A percentile compares a stretch with the other conserved stretches of the same genome.
These are phyloP conservation scores for Anastrepha ludens DNA, from an alignment of 1,140 invertebrate genomes.

Conservation along the genomic window DNA sequence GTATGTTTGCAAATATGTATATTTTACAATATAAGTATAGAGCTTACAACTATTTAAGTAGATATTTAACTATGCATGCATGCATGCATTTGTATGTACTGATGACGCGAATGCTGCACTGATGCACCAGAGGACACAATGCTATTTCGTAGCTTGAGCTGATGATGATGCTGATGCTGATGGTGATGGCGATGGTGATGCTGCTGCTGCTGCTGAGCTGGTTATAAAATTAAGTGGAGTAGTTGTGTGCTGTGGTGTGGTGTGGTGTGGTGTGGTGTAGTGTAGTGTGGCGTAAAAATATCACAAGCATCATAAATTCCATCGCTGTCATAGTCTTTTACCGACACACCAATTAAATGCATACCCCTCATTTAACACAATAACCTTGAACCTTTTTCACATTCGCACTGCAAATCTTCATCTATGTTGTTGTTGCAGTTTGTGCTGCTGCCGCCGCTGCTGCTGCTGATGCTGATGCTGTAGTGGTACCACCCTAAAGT, in stretches of 20 bases:
- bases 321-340: constrained; percentile 65
- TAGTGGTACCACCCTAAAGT: constrained; percentile 30
- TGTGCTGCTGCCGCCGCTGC: not conserved
- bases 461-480: too few relatives aligned
- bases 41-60: constrained; percentile 42
- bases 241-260: not conserved
- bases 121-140: not conserved
- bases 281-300: constrained; percentile 59
- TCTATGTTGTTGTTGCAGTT: not conserved
- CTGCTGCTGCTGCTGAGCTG: not conserved
- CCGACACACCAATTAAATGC: constrained; percentile 54
- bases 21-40: not conserved
- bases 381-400: constrained; percentile 70
- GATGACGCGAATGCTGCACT: not conserved
- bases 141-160: not conserved
- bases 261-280: constrained; percentile 13
- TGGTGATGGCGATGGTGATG: not conserved
- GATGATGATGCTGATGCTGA: constrained; percentile 12
- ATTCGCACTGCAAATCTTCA: not conserved
- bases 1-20: not conserved
- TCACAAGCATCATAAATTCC: constrained; percentile 71
- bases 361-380: constrained; percentile 67
- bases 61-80: constrained; percentile 9
- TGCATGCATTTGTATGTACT: not conserved
- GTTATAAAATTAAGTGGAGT: constrained; percentile 47